Evolutionary conservation across 92 coral and sea anemone species (phyloP), one percentile per base, ranked within the genome.

Genomic region (Palythoa heliodiscus): DNA sequence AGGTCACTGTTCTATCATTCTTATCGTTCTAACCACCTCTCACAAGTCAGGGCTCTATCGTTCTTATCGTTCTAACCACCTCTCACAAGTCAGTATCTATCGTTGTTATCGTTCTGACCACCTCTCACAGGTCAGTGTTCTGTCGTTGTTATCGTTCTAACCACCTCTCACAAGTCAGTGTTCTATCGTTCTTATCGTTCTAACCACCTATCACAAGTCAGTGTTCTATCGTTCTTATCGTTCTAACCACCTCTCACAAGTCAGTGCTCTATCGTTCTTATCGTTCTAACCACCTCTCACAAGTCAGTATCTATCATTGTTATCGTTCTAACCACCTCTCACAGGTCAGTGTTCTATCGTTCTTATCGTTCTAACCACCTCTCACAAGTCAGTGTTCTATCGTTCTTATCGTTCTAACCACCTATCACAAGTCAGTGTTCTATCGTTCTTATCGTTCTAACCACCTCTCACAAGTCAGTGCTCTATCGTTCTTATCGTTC

Each of bases 91-190:
- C 98, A 48, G 98, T 94, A 68, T 96, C 89, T 96, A 96, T 76
- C 97, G 99, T 23, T 96, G 98, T 5, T 96, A 96, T 84, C 99
- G 99, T n/a, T n/a, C n/a, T 25, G 99, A 96, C 61, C 99, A 96
- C 63, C 7, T 25, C 50, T 66, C 11, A 64, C 72, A 95, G 98
- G 89, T 96, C 98, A 48, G 98, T 94, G 71, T 96, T 96, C 89
- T 96, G 94, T 76, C 97, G 99, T 23, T 96, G 98, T 5, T 96
- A 96, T 84, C 99, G 99, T 25, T n/a, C n/a, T n/a, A n/a, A n/a
- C n/a, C n/a, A 13, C 63, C 7, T 25, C 50, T 66, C 11, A 64
- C 72, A 95, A 97, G 89, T 96, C 98, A 48, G 98, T 94, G 71
- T 96, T 96, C 89, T 96, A 96, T 76, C 97, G 99, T 23, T 96